Conservation (phyloP, 1,140 invertebrate species). For the Caenorhabditis brenneri region DNA sequence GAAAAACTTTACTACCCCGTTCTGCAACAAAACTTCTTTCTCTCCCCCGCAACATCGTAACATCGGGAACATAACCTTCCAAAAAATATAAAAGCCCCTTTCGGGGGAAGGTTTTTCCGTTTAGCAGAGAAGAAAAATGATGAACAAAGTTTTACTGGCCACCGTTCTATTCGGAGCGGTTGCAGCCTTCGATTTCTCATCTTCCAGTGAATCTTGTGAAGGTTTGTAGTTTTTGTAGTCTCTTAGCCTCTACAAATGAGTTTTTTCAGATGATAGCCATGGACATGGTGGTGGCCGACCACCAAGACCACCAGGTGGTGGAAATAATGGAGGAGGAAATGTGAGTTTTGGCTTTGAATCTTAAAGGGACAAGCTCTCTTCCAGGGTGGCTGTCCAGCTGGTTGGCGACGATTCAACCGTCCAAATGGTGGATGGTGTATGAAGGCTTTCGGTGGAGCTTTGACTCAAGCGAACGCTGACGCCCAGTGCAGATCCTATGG, state of each 20-base stretch:
- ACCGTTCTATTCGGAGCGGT: not conserved
- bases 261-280: not conserved
- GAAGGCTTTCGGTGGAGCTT: not conserved
- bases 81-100: not conserved
- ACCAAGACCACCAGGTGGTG: not conserved
- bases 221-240: not conserved
- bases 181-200: not conserved
- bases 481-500: not conserved
- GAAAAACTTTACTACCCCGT: no score
- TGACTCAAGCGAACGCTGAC: not conserved
- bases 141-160: not conserved
- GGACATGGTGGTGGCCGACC: not conserved
- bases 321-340: not conserved
- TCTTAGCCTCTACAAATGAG: not conserved
- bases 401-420: conserved; percentile 3
- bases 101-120: no score
- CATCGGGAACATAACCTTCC: no score
- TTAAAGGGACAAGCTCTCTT: no score
- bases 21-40: no score
- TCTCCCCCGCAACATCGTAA: no score
- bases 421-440: not conserved
- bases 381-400: not conserved
- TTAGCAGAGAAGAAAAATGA: not conserved
- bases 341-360: no score
- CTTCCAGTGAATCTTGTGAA: conserved; percentile 19